A percentile compares a stretch with the other conserved stretches of the same genome.
These are phyloP conservation scores for Ctenosaura bakeri DNA, from an alignment of 2,797 vertebrate genomes.

Conservation along the genomic window DNA sequence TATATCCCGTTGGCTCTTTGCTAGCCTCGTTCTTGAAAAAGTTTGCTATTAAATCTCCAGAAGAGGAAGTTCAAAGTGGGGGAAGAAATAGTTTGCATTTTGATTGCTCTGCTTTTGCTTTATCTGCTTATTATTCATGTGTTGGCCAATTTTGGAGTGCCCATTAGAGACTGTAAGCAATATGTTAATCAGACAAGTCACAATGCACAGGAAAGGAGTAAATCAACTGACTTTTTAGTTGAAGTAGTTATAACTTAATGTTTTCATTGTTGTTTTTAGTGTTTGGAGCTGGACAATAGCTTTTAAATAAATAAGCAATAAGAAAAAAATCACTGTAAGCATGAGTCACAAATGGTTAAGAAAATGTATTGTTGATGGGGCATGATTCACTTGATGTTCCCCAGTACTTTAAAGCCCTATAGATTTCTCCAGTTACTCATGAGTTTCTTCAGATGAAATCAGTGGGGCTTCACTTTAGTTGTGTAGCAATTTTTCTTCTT, in stretches of 20 bases:
- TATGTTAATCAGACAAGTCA: slow-evolving; percentile 17
- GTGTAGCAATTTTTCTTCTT: neutral
- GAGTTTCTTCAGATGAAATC: neutral
- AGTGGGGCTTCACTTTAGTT: neutral
- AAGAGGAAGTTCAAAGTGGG: slow-evolving; percentile 47
- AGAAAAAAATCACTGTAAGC: neutral
- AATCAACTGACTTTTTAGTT: neutral
- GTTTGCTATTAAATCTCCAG: slow-evolving; percentile 13
- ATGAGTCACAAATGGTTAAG: neutral
- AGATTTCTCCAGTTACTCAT: neutral
- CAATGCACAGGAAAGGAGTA: slow-evolving; percentile 50
- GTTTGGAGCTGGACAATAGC: slow-evolving; percentile 19
- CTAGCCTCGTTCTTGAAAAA: slow-evolving; percentile 39
- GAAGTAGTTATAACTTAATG: slow-evolving; percentile 27
- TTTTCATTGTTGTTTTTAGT: neutral
- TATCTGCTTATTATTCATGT: slow-evolving; percentile 49
- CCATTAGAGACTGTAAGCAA: slow-evolving; percentile 4
- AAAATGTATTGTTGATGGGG: neutral
- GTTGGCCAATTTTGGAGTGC: neutral
- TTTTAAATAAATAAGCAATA: neutral
- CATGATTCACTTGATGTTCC: neutral
- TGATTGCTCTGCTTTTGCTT: slow-evolving; percentile 56
- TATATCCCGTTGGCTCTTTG: no score
- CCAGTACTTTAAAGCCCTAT: neutral
- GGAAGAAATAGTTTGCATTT: slow-evolving; percentile 55